Conservation (phyloP, 2,888 invertebrate genomes). For the Escarpia spicata region DNA sequence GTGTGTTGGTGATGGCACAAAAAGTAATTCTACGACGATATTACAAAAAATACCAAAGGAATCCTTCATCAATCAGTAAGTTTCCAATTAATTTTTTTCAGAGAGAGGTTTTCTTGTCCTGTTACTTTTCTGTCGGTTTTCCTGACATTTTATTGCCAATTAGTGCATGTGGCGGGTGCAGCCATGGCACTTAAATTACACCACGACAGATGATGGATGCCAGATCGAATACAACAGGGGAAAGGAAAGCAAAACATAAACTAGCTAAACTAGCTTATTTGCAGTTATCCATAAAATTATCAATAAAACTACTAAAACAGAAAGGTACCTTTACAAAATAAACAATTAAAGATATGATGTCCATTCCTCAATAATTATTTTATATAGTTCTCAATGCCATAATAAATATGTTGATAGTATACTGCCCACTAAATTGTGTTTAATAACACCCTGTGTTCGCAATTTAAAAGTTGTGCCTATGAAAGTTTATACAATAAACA, state of each 20-base stretch:
- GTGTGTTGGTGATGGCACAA: neutral
- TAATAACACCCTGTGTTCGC: too few species aligned
- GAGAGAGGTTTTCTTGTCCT: neutral
- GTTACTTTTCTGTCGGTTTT: constrained; percentile 9
- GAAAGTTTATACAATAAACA: too few species aligned
- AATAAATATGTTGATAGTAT: too few species aligned
- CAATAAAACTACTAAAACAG: neutral
- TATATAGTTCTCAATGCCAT: too few species aligned
- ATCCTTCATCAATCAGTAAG: neutral
- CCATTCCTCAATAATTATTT: too few species aligned
- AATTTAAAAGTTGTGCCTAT: too few species aligned
- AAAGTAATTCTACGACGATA: neutral
- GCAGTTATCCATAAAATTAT: neutral
- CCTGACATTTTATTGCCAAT: constrained; percentile 13
- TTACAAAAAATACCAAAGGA: neutral
- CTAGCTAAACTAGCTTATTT: neutral
- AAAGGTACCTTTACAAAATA: neutral
- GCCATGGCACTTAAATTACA: neutral
- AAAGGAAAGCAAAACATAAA: neutral
- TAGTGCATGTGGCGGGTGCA: neutral
- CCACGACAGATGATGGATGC: neutral
- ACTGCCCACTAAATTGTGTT: too few species aligned
- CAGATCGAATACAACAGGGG: neutral
- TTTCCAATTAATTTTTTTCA: constrained; percentile 3
- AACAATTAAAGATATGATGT: too few species aligned